Evolutionary conservation across 2,113 vertebrate species (phyloP), one percentile per base, ranked within the genome.

Genomic region (Proterorhinus semilunaris): DNA sequence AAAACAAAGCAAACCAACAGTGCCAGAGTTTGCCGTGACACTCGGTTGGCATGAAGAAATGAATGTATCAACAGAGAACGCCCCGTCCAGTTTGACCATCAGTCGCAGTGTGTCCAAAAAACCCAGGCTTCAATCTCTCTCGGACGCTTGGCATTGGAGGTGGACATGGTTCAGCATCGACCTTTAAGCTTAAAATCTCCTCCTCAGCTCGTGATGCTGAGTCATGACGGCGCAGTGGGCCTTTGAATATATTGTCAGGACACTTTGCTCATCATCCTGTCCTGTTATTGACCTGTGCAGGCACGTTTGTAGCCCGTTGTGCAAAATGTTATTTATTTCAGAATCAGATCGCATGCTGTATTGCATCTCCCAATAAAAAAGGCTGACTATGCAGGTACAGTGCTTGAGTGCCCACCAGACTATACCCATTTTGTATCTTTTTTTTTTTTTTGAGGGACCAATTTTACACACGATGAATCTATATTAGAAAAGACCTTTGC

Each of bases 41-140:
- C 55, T 58, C 6, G 43, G 79, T 79, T 72, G 76, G 69, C 66
- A 74, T 65, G 69, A 67, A 76, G 74, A 85, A 81, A 76, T 48
- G 50, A 82, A 73, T 6, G 17, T 71, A 44, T 79, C 46, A 67
- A 53, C 21, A 59, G 69, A 78, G 67, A 81, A 84, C 66, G 63
- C 75, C 71, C 71, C 72, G 79, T 85, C 80, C 86, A 86, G 74
- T 83, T 81, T 71, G 78, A 87, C 69, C 74, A 65, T 81, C 80
- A 68, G 77, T 50, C 72, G 62, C 66, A 17, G 81, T 73, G 65
- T 75, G 61, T 75, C 79, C 27, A 45, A 52, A 21, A 57, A 70
- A 78, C 63, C 27, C 27, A 58, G 55, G 27, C 55, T 66, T 70
- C 62, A 21, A 48, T 53, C 65, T 76, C 46, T 62, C 73, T 66